These are phyloP conservation scores for Pantherophis vulpinus DNA, from an alignment of 2,797 vertebrate species.

Conservation along the genomic window DNA sequence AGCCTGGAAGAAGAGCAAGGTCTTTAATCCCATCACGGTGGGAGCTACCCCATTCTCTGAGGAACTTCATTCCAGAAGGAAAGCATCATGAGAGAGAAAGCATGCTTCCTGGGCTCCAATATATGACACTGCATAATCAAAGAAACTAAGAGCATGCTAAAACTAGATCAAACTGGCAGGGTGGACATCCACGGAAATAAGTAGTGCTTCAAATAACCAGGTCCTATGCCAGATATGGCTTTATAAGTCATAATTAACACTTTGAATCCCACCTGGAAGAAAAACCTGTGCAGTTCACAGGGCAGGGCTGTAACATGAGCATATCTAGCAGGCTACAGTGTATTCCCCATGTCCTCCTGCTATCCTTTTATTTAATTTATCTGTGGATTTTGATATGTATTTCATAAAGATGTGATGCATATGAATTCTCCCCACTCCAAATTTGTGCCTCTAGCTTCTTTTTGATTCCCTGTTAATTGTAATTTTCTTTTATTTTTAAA, in stretches of 20 bases:
- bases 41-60: background rate
- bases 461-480: background rate
- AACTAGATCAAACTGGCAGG: background rate
- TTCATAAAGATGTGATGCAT: background rate
- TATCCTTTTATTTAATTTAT: background rate
- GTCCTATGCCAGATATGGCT: background rate
- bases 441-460: background rate
- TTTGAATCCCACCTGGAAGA: background rate
- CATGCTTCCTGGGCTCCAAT: background rate
- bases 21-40: background rate
- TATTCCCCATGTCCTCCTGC: background rate
- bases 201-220: background rate
- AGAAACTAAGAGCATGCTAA: background rate
- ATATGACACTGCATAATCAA: background rate
- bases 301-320: background rate
- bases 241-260: background rate
- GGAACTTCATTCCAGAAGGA: background rate
- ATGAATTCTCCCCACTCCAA: rapidly evolving
- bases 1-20: background rate
- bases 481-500: background rate
- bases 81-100: background rate
- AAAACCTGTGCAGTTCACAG: background rate
- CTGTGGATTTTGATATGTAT: background rate
- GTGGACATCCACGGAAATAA: background rate
- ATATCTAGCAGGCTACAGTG: background rate